A percentile compares a stretch with the other conserved stretches of the same genome.
Evolutionary conservation across 2,888 invertebrate genomes (phyloP).

Genomic region (Pheosia gnoma): DNA sequence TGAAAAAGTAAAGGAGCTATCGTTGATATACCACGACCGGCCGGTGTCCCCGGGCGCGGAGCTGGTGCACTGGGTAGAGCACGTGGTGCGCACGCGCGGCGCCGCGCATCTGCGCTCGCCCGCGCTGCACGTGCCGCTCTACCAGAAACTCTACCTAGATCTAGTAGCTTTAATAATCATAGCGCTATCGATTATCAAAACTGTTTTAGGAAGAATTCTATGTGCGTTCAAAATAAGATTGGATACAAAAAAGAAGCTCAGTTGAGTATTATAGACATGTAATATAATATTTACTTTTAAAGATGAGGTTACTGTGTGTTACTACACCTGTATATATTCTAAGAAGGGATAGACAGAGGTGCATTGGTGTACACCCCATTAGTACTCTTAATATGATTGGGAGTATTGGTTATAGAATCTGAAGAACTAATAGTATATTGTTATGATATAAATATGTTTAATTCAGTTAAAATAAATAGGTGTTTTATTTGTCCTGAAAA

Average conservation of each 20-base stretch:
- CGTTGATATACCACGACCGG: conserved; percentile 46
- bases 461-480: no score
- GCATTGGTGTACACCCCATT: not conserved
- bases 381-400: no score
- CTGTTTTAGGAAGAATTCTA: not conserved
- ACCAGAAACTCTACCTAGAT: conserved; percentile 43
- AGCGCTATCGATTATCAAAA: not conserved
- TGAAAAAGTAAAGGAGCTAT: conserved; percentile 38
- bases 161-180: conserved; percentile 18
- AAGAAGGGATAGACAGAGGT: no score
- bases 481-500: no score
- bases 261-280: not conserved
- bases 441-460: no score
- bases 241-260: not conserved
- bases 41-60: conserved; percentile 33
- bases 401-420: no score
- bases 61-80: conserved; percentile 43
- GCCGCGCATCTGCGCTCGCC: conserved; percentile 42
- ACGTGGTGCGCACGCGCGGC: conserved; percentile 37
- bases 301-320: not conserved
- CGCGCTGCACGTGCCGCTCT: conserved; percentile 38
- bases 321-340: no score
- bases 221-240: not conserved
- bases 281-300: no score
- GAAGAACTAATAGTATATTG: no score